A percentile compares a stretch with the other conserved stretches of the same genome.
Conservation (phyloP, 2,888 invertebrate species). For the Pocota personata region DNA sequence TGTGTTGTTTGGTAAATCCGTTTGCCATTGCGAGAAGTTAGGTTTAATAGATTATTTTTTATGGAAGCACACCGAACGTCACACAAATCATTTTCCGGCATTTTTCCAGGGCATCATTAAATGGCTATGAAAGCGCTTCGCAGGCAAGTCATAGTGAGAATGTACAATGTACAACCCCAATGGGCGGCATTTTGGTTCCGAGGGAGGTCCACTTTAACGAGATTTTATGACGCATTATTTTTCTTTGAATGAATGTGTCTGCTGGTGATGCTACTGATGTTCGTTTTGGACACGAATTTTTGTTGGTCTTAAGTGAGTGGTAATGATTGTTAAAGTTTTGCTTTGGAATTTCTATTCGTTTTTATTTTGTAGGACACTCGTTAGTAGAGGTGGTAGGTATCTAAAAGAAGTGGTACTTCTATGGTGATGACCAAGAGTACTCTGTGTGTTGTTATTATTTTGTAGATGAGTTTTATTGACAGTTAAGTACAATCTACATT, state of each 20-base stretch:
- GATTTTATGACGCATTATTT: slow-evolving; percentile 55
- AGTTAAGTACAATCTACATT: slow-evolving; percentile 18
- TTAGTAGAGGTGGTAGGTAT: background rate
- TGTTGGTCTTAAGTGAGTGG: slow-evolving; percentile 19
- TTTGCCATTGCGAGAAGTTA: background rate
- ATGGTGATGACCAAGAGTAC: background rate
- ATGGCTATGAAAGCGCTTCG: background rate
- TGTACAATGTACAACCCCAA: background rate
- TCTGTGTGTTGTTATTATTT: slow-evolving; percentile 10
- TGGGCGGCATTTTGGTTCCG: background rate
- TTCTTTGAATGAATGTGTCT: slow-evolving; percentile 21
- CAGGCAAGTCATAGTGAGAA: background rate
- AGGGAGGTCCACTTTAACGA: slow-evolving; percentile 35
- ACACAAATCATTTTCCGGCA: slow-evolving; percentile 29
- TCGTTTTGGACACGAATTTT: slow-evolving; percentile 21
- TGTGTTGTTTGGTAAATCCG: slow-evolving; percentile 9
- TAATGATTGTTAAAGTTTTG: slow-evolving; percentile 46
- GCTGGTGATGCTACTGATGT: slow-evolving; percentile 8
- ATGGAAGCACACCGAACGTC: slow-evolving; percentile 1
- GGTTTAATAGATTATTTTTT: slow-evolving; percentile 11
- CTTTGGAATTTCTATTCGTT: slow-evolving; percentile 5
- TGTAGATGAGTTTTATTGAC: slow-evolving; percentile 27
- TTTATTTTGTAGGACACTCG: background rate
- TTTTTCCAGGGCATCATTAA: slow-evolving; percentile 23
- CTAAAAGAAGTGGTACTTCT: background rate